Base-by-base conservation (phyloP, 2,888 invertebrate genomes). In the Dicyrtoma fusca region DNA sequence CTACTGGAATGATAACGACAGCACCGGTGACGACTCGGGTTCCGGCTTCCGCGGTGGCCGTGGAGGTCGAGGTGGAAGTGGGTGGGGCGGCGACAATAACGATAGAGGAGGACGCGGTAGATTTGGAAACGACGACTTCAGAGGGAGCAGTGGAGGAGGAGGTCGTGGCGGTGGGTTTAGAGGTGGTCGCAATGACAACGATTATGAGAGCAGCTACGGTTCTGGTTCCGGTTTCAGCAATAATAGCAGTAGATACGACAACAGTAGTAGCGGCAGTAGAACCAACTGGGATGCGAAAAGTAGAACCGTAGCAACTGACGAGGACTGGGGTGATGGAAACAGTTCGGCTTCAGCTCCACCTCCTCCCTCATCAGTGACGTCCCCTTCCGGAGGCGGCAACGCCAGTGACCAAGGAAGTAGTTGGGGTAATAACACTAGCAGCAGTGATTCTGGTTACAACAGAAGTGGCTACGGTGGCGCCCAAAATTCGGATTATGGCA, bases 271-370 rank as follows among this genome's bases (percentile, higher is more conserved):
- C 34, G 8, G 34, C 34, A 34, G 3, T 34, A 34, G 34, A 34
- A 34, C 34, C 8, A 34, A 34, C 8, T 34, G 34, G 34, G 34
- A 34, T 34, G 34, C 34, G 34, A 34, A 34, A 8, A 34, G 34
- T 34, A 34, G 34, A 34, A 5, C 34, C 34, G 25, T 65, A 14
- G 65, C 65, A n/a, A 23, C 47, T 1, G 65, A 65, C 17, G 65
- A 65, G 49, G 65, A 65, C 5, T 65, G 65, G 65, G 65, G 47
- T n/a, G 47, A 49, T 65, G 44, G 44, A 11, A 14, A 14, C 5
- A 19, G 10, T 10, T 6, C 64, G 5, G 17, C 26, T 10, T 10
- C 64, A 26, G 17, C 65, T 14, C 21, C 65, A 2, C 19, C 65
- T 21, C 5, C n/a, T 5, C 11, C 17, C 1, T 13, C 42, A 25